A percentile compares a stretch with the other conserved stretches of the same genome.
These are phyloP conservation scores for Sarcophaga rosellei DNA, from an alignment of 2,888 invertebrate genomes.

Conservation along the genomic window DNA sequence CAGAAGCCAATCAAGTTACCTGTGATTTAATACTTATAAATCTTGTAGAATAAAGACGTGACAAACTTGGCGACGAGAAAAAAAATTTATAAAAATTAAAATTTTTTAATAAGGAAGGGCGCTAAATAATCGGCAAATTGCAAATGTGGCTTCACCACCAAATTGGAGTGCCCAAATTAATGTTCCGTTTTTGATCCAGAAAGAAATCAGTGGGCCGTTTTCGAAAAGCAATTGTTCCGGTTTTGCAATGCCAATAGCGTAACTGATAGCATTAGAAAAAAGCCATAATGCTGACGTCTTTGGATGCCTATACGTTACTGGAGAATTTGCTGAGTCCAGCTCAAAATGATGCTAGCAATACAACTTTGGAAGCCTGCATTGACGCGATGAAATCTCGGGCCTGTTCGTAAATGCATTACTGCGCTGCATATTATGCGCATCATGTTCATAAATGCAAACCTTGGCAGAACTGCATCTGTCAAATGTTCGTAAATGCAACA, in stretches of 20 bases:
- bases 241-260: constrained; percentile 10
- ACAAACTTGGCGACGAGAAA: neutral
- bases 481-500: too few relatives aligned
- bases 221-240: constrained; percentile 15
- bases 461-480: too few relatives aligned
- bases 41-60: neutral
- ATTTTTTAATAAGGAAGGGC: neutral
- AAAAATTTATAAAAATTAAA: neutral
- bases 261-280: neutral
- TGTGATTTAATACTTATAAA: too few relatives aligned
- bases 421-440: too few relatives aligned
- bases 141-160: neutral
- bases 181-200: constrained; percentile 14
- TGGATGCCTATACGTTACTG: constrained; percentile 15
- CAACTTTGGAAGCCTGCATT: constrained; percentile 38
- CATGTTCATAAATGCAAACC: too few relatives aligned
- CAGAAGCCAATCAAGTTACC: too few relatives aligned
- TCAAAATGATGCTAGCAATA: constrained; percentile 18
- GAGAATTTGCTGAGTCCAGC: neutral
- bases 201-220: constrained; percentile 6
- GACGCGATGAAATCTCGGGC: constrained; percentile 27
- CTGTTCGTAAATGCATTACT: too few relatives aligned
- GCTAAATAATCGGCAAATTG: neutral
- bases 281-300: constrained; percentile 2
- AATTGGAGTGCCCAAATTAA: constrained; percentile 18